Conservation (phyloP, 2,797 vertebrate species). For the Parauchenoglanis punctatus region DNA sequence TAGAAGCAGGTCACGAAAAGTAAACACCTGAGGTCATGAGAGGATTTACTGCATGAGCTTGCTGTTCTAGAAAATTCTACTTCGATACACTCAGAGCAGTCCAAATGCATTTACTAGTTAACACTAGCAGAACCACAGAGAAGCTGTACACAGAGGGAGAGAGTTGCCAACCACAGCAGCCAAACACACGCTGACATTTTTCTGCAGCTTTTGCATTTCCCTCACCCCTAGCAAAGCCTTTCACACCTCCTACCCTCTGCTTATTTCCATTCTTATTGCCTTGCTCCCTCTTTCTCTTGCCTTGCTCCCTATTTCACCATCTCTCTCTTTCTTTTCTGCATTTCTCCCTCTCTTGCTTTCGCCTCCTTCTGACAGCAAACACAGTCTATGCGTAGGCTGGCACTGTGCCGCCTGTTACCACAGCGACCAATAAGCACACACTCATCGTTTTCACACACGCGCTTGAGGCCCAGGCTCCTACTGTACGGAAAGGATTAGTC, state of each 20-base stretch:
- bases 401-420: slow-evolving; percentile 53
- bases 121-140: not conserved
- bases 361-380: slow-evolving; percentile 49
- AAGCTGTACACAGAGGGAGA: not conserved
- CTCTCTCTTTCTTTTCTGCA: not conserved
- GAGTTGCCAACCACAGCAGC: slow-evolving; percentile 28
- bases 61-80: not conserved
- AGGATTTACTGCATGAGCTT: slow-evolving; percentile 3
- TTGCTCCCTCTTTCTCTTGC: not conserved
- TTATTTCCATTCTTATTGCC: not conserved
- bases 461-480: slow-evolving; percentile 29
- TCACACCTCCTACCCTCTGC: not conserved
- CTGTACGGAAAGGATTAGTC: slow-evolving; percentile 48
- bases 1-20: not conserved
- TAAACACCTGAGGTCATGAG: not conserved
- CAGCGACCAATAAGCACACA: slow-evolving; percentile 54
- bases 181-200: slow-evolving; percentile 40
- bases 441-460: slow-evolving; percentile 45
- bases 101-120: slow-evolving; percentile 13
- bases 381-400: slow-evolving; percentile 45
- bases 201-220: slow-evolving; percentile 35
- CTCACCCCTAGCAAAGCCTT: not conserved
- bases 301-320: slow-evolving; percentile 27
- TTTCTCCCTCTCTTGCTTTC: slow-evolving; percentile 5
- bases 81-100: slow-evolving; percentile 6